A percentile compares a stretch with the other conserved stretches of the same genome.
phyloP scores from a whole-genome alignment of 2,888 invertebrate species.

The Drosophila borborema region DNA sequence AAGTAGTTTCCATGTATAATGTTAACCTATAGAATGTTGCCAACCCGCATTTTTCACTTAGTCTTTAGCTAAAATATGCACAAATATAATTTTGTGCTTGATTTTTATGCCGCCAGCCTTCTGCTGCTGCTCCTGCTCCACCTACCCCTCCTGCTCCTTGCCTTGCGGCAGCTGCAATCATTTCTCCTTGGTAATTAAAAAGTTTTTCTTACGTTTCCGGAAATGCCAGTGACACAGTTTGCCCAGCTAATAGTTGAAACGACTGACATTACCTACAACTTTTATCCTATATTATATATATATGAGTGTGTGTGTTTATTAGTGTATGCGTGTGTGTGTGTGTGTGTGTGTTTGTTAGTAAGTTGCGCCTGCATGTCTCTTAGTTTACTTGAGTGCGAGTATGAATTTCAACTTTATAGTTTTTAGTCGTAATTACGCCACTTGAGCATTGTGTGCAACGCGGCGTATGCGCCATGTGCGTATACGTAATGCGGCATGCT shows the following conservation, averaged over 20 bases:
- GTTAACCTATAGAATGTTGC: conserved; percentile 76
- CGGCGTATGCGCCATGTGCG: conserved; percentile 55
- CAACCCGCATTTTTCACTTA: conserved; percentile 63
- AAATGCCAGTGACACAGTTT: conserved; percentile 59
- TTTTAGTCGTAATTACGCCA: conserved; percentile 65
- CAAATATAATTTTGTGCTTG: conserved; percentile 2
- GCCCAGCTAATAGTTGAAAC: conserved; percentile 43
- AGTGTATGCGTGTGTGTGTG: conserved; percentile 28
- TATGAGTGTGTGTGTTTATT: neutral
- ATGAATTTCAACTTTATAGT: conserved; percentile 76
- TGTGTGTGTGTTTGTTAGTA: conserved; percentile 24
- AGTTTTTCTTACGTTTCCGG: conserved; percentile 43
- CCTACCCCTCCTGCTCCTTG: neutral
- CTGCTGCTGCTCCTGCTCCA: neutral
- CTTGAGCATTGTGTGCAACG: conserved; percentile 70
- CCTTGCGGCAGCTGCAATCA: conserved; percentile 36
- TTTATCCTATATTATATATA: conserved; percentile 22
- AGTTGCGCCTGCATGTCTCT: conserved; percentile 53
- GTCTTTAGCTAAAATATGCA: conserved; percentile 43
- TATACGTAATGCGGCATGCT: conserved; percentile 58
- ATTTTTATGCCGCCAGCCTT: neutral
- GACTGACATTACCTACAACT: conserved; percentile 49
- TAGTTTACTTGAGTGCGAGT: conserved; percentile 77
- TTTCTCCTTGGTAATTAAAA: conserved; percentile 60
- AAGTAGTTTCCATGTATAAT: conserved; percentile 52